phyloP scores from a whole-genome alignment of 2,797 vertebrate species.

The Toxotes lorentzi region DNA sequence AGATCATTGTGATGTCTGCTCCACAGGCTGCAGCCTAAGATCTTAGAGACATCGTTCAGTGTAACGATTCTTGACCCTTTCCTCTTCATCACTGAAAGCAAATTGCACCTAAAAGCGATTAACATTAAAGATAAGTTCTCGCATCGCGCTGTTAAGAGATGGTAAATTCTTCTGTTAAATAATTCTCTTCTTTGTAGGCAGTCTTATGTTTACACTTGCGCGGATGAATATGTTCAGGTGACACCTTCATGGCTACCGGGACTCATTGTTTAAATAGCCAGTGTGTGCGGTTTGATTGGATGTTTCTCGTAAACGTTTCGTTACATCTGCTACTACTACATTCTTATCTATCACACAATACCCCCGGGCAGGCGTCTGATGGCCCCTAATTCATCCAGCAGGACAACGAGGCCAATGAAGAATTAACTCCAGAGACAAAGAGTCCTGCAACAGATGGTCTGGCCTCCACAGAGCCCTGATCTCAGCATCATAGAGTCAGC shows the following conservation, averaged over 20 bases:
- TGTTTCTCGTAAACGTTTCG: constrained; percentile 32
- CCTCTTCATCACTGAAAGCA: neutral
- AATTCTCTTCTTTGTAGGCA: constrained; percentile 31
- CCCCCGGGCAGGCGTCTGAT: neutral
- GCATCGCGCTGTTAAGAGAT: neutral
- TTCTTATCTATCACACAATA: neutral
- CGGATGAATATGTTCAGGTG: constrained; percentile 94
- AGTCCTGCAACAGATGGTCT: neutral
- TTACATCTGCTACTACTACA: constrained; percentile 30
- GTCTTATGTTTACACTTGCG: constrained; percentile 90
- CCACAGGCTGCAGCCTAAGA: neutral
- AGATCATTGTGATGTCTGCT: neutral
- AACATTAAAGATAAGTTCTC: accelerated
- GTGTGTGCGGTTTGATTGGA: constrained; percentile 79
- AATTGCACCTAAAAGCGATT: accelerated
- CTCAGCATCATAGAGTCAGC: neutral
- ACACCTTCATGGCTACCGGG: constrained; percentile 88
- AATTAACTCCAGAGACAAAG: neutral
- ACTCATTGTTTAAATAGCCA: constrained; percentile 94
- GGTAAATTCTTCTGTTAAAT: neutral
- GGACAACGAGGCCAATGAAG: no score
- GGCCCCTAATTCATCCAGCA: neutral
- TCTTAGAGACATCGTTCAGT: neutral
- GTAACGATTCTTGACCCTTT: neutral
- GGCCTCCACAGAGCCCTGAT: neutral